phyloP scores from a whole-genome alignment of 2,888 invertebrate species.

The Mythimna impura region DNA sequence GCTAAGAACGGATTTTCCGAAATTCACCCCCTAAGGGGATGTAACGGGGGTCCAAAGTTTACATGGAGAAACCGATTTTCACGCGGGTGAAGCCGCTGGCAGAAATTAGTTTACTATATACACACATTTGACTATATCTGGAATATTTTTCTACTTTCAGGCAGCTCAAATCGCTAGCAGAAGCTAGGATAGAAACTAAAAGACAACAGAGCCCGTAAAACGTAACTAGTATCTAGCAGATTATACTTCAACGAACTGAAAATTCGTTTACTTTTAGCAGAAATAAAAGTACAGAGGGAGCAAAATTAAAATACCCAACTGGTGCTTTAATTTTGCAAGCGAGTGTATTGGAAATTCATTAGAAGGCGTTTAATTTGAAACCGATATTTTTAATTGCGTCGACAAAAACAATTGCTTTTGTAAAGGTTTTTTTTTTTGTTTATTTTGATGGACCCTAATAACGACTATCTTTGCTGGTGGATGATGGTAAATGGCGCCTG shows the following conservation, averaged over 20 bases:
- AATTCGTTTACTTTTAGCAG: constrained; percentile 5
- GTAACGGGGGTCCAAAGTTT: too few relatives aligned
- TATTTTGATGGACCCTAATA: too few relatives aligned
- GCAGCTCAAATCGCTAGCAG: too few relatives aligned
- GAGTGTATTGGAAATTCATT: constrained; percentile 5
- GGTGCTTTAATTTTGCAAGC: constrained; percentile 20
- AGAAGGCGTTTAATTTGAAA: neutral
- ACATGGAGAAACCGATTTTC: too few relatives aligned
- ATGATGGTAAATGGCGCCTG: too few relatives aligned
- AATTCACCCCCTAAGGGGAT: too few relatives aligned
- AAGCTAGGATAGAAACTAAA: neutral
- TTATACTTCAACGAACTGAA: neutral
- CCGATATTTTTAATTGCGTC: constrained; percentile 10
- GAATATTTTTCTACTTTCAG: too few relatives aligned
- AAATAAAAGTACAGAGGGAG: neutral
- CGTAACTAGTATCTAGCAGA: neutral
- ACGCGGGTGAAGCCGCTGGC: too few relatives aligned
- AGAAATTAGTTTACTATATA: too few relatives aligned
- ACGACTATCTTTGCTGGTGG: too few relatives aligned
- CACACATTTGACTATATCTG: too few relatives aligned
- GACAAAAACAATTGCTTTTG: neutral
- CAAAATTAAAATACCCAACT: neutral
- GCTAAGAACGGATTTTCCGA: too few relatives aligned
- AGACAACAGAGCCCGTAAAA: constrained; percentile 9
- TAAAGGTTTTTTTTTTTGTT: neutral